A percentile compares a stretch with the other conserved stretches of the same genome.
Conservation (phyloP, 2,888 invertebrate species). For the Podabrus alpinus region DNA sequence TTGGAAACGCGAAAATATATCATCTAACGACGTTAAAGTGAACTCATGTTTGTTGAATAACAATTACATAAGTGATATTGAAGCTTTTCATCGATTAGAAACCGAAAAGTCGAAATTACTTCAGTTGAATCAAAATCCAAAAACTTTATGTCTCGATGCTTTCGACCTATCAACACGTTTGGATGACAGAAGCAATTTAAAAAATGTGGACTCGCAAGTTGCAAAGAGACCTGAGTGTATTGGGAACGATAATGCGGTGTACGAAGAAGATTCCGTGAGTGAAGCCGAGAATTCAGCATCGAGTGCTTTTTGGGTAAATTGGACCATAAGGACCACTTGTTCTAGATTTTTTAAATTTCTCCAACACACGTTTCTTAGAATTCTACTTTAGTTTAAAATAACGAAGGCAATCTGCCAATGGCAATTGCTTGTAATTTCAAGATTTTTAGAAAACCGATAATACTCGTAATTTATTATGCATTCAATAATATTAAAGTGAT, state of each 20-base stretch:
- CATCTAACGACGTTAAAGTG: neutral
- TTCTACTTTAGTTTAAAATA: constrained; percentile 15
- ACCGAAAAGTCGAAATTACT: neutral
- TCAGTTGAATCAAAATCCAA: neutral
- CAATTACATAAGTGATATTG: neutral
- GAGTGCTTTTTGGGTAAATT: constrained; percentile 45
- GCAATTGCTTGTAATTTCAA: constrained; percentile 21
- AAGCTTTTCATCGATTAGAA: neutral
- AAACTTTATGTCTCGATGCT: neutral
- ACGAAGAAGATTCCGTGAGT: neutral
- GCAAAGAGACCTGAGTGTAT: neutral
- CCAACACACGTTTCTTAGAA: neutral
- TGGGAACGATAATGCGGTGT: neutral
- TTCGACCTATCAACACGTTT: neutral
- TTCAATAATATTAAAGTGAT: neutral
- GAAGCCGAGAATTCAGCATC: constrained; percentile 25
- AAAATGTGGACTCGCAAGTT: neutral
- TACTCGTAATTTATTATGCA: neutral
- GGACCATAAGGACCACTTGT: constrained; percentile 3
- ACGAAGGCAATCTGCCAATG: constrained; percentile 20
- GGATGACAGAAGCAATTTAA: neutral
- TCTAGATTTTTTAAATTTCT: constrained; percentile 17
- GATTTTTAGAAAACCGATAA: constrained; percentile 6
- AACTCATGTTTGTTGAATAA: neutral
- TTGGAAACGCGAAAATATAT: neutral